Conservation (phyloP, 2,888 invertebrate species). For the Ypsolopha sequella region DNA sequence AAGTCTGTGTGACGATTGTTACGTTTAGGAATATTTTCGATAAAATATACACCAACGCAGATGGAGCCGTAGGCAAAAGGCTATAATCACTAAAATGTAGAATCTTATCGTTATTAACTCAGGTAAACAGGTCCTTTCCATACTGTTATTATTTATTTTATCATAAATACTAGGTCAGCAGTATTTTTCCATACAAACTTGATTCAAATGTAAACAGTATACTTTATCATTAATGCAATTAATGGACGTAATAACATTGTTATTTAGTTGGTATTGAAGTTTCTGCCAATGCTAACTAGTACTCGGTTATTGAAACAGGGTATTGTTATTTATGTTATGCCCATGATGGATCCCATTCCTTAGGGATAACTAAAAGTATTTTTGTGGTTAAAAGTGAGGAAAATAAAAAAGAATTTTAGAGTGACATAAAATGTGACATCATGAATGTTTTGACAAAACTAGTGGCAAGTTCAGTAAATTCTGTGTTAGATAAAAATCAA, state of each 20-base stretch:
- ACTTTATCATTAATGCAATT: neutral
- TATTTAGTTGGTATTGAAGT: neutral
- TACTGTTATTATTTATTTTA: neutral
- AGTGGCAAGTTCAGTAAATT: constrained; percentile 19
- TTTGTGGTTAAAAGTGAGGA: no score
- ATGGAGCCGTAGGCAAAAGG: no score
- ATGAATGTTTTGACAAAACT: constrained; percentile 29
- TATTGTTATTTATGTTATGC: neutral
- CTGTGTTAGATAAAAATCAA: constrained; percentile 14
- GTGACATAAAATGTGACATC: neutral
- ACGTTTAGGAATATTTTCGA: no score
- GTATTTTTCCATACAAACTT: neutral
- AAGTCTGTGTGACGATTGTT: no score
- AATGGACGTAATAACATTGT: neutral
- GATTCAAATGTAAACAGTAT: neutral
- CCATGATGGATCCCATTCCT: no score
- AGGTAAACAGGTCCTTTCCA: no score
- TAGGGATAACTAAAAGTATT: neutral
- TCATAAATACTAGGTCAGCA: neutral
- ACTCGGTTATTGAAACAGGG: neutral
- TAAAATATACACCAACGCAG: no score
- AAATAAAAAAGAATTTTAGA: neutral
- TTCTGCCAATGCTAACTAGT: neutral
- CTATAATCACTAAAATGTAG: no score
- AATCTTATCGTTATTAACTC: no score